Evolutionary conservation across 2,113 vertebrate genomes (phyloP).

Genomic region (Leptodactylus fuscus): DNA sequence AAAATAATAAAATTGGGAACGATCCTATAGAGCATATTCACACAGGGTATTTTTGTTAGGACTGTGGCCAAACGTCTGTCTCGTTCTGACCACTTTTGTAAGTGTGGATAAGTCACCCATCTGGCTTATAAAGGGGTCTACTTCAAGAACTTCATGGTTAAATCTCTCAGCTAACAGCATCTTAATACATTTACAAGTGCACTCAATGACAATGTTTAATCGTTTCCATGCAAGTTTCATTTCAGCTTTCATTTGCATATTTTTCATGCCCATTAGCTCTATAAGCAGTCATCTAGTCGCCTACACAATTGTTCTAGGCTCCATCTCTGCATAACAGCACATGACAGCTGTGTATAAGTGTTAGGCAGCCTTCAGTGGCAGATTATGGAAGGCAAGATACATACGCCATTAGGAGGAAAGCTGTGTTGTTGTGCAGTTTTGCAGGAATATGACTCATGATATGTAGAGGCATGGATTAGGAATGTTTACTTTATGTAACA

Average conservation of each 20-base stretch:
- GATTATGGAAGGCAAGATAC: background rate
- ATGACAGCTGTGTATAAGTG: background rate
- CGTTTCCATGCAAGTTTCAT: background rate
- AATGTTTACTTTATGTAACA: slow-evolving; percentile 3
- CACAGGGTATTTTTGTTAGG: too few relatives aligned
- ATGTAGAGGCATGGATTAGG: background rate
- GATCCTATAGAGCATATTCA: too few relatives aligned
- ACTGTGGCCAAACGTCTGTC: too few relatives aligned
- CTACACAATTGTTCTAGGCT: background rate
- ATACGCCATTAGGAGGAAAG: background rate
- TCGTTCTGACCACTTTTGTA: too few relatives aligned
- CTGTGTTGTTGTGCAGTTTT: background rate
- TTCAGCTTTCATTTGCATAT: background rate
- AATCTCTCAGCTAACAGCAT: background rate
- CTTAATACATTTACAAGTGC: background rate
- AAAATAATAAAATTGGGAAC: too few relatives aligned
- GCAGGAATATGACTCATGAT: background rate
- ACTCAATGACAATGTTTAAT: background rate
- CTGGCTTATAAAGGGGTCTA: too few relatives aligned
- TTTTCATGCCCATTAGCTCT: background rate
- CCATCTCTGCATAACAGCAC: background rate
- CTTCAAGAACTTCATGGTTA: background rate
- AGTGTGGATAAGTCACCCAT: too few relatives aligned
- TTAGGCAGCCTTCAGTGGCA: background rate
- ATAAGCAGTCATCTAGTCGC: background rate